Percentiles rank a stretch among this genome's conserved stretches.
Evolutionary conservation across 2,113 vertebrate genomes (phyloP).

Genomic region (Pterocles burchelli): DNA sequence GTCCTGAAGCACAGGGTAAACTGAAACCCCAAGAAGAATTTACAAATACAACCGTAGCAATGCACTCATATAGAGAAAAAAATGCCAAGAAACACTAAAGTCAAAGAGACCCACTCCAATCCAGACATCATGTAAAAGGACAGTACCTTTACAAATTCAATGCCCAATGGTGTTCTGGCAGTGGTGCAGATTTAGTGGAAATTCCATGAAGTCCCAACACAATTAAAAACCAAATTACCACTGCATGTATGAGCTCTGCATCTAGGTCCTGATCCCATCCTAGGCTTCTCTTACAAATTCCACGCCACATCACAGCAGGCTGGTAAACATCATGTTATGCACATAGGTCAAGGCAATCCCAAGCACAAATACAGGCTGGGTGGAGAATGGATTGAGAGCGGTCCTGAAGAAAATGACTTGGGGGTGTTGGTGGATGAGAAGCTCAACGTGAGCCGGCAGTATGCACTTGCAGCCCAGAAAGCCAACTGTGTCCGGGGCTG

Average conservation of each 20-base stretch:
- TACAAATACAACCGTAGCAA: background rate
- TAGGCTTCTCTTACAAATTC: background rate
- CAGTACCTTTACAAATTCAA: background rate
- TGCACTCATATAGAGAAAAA: background rate
- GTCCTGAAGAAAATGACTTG: no score
- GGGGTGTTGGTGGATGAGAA: no score
- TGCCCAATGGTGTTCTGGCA: background rate
- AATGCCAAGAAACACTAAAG: background rate
- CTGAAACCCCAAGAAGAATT: background rate
- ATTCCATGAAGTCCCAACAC: background rate
- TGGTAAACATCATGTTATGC: background rate
- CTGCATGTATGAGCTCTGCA: background rate
- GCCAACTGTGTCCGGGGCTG: no score
- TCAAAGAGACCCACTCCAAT: background rate
- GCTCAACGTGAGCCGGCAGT: no score
- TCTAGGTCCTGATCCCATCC: background rate
- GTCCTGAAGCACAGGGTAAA: background rate
- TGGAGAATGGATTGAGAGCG: no score
- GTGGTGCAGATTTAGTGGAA: fast-evolving
- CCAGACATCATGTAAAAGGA: background rate
- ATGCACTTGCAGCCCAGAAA: no score
- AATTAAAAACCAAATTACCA: background rate
- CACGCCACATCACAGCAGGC: fast-evolving
- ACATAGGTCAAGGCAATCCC: no score
- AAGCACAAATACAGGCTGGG: no score